phyloP scores from a whole-genome alignment of 2,888 invertebrate species.

The Unio delphinus region DNA sequence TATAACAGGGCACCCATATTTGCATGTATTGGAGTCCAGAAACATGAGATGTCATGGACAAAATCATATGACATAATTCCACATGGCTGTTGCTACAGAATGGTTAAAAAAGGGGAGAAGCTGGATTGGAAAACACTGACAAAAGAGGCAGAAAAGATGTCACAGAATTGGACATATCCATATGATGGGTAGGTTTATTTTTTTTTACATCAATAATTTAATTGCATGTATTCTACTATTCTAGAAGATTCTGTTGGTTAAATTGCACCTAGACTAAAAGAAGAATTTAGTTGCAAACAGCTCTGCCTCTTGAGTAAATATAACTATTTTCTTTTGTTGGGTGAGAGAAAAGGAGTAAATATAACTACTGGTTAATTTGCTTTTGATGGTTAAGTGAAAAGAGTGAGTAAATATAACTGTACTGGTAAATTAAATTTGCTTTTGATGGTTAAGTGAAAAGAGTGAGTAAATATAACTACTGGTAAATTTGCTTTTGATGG shows the following conservation, averaged over 20 bases:
- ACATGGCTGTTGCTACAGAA: conserved; percentile 59
- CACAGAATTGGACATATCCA: conserved; percentile 60
- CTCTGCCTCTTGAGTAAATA: too few relatives aligned
- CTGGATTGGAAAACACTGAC: conserved; percentile 42
- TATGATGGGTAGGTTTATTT: conserved; percentile 40
- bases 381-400: too few relatives aligned
- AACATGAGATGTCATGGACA: conserved; percentile 62
- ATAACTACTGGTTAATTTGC: not conserved
- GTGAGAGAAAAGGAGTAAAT: too few relatives aligned
- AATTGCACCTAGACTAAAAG: too few relatives aligned
- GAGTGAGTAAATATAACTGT: too few relatives aligned
- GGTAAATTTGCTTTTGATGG: too few relatives aligned
- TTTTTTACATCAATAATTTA: not conserved
- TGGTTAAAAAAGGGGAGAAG: conserved; percentile 36
- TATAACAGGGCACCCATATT: conserved; percentile 57
- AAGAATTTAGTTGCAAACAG: too few relatives aligned
- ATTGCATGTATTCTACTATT: not conserved
- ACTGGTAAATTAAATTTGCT: not conserved
- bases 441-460: too few relatives aligned
- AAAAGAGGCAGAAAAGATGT: conserved; percentile 32
- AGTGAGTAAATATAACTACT: too few relatives aligned
- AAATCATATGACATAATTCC: conserved; percentile 56
- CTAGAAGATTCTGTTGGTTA: not conserved
- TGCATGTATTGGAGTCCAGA: conserved; percentile 68
- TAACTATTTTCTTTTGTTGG: not conserved